Evolutionary conservation across 2,888 invertebrate species (phyloP), one percentile per base, ranked within the genome.

Genomic region (Rotaria magnacalcarata): DNA sequence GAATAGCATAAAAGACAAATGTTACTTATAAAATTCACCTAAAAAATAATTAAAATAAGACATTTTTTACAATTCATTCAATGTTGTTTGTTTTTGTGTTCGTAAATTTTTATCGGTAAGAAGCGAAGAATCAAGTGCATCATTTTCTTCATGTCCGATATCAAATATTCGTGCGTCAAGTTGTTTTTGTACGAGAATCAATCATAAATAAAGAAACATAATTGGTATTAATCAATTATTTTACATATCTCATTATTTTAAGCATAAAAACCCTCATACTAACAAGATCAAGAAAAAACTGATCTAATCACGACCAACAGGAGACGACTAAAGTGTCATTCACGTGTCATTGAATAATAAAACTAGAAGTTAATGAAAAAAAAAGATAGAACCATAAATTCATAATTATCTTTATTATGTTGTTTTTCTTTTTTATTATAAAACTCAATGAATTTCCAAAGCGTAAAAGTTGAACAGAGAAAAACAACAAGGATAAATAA

Each of bases 121-220:
- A n/a, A 27, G n/a, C 7, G 60, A 60, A 21, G 86, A 86, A 24
- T 75, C 43, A 19, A 75, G 43, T 19, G 43, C 24, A 75, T 75
- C 74, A 41, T 75, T 41, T 16, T 85, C 87, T 58, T 87, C 87
- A 4, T 87, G 87, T 27, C 90, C 91, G 24, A 92, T 91, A 88
- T 95, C 95, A 89, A 95, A 95, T 14, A 95, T 94, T 21, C 95
- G 93, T 4, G 95, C 95, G 88, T 95, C 95, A 21, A 95, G 92
- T 90, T 95, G 34, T 94, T 86, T 93, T 93, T 88, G 93, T 94
- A 88, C 93, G 93, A 60, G 93, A 92, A 91, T 95, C 95, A 0
- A 95, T 93, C 3, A 95, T 92, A 90, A 95, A 96, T 34, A 96
- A 91, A 0, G 95, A 95, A 0, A 95, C 95, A 56, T 95, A 91